Base-by-base conservation (phyloP, 2,113 vertebrate species). In the Cygnus atratus region DNA sequence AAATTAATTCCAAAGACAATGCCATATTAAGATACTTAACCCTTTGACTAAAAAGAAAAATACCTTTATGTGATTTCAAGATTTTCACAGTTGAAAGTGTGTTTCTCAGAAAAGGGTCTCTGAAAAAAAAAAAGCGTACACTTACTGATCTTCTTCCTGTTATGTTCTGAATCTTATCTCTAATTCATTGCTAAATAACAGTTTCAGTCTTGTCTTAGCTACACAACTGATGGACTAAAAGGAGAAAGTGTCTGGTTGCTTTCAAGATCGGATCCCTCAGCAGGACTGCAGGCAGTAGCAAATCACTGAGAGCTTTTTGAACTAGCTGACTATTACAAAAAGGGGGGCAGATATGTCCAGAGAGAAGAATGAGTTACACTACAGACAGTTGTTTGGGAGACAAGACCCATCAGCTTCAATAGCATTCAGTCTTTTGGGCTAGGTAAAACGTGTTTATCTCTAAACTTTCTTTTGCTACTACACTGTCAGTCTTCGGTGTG, bases 1-100 rank as follows among this genome's bases (percentile, higher is more conserved):
- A 84, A 80, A 88, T 94, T 94, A 95, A 96, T 88, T 93, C 46
- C 46, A 66, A 86, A 86, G 78, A 58, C 46, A 88, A 95, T 14
- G 28, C 41, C 29, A 41, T 95, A 82, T 91, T 92, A 90, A 90
- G 94, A 91, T 71, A 75, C 81, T 88, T 93, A 94, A 95, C 93
- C 93, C 75, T 94, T 46, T 92, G 54, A 92, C 58, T 80, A 79
- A 80, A 94, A 93, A 88, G 62, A 61, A 79, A 91, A 96, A 55
- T 72, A 89, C 44, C 24, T 90, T 81, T 59, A 46, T 78, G n/a
- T 82, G n/a, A 74, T 93, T 82, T 96, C 88, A 95, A 58, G 21
- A 72, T 76, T 90, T 92, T 95, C 75, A 96, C 78, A 71, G 78
- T 86, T 68, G 35, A n/a, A 96, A 96, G 43, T 43, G 68, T 70